These are phyloP conservation scores for Hanleya hanleyi DNA, from an alignment of 2,888 invertebrate species.

Conservation along the genomic window DNA sequence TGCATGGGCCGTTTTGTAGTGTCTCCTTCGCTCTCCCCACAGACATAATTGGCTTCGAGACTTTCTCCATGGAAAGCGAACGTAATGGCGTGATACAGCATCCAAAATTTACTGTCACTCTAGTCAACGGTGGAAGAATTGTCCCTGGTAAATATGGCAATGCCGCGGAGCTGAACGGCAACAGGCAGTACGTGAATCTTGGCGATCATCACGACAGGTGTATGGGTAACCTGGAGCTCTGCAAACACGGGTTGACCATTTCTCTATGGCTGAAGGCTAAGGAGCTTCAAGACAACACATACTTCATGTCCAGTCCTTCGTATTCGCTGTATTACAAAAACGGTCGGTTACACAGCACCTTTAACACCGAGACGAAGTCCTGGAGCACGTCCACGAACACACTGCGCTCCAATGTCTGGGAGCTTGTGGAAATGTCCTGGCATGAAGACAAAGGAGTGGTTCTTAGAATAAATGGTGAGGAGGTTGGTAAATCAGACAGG, in stretches of 20 bases:
- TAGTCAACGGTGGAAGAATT: slow-evolving; percentile 62
- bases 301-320: slow-evolving; percentile 62
- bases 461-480: slow-evolving; percentile 59
- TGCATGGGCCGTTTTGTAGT: slow-evolving; percentile 3
- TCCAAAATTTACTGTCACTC: slow-evolving; percentile 58
- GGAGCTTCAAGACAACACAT: slow-evolving; percentile 50
- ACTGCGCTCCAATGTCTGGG: slow-evolving; percentile 57
- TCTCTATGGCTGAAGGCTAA: slow-evolving; percentile 57
- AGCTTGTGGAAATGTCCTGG: slow-evolving; percentile 68
- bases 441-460: slow-evolving; percentile 60
- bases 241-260: slow-evolving; percentile 59
- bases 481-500: slow-evolving; percentile 33
- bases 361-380: slow-evolving; percentile 42
- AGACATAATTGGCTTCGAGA: slow-evolving; percentile 65
- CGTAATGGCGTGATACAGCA: slow-evolving; percentile 53
- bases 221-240: slow-evolving; percentile 61
- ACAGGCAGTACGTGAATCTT: slow-evolving; percentile 59
- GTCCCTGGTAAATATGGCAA: slow-evolving; percentile 60
- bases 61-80: slow-evolving; percentile 68
- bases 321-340: slow-evolving; percentile 64
- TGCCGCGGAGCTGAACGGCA: slow-evolving; percentile 56
- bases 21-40: slow-evolving; percentile 25
- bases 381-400: slow-evolving; percentile 59
- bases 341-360: slow-evolving; percentile 56
- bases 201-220: slow-evolving; percentile 58